These are phyloP conservation scores for Cyrtorhinus lividipennis DNA, from an alignment of 1,140 invertebrate genomes.

Conservation along the genomic window DNA sequence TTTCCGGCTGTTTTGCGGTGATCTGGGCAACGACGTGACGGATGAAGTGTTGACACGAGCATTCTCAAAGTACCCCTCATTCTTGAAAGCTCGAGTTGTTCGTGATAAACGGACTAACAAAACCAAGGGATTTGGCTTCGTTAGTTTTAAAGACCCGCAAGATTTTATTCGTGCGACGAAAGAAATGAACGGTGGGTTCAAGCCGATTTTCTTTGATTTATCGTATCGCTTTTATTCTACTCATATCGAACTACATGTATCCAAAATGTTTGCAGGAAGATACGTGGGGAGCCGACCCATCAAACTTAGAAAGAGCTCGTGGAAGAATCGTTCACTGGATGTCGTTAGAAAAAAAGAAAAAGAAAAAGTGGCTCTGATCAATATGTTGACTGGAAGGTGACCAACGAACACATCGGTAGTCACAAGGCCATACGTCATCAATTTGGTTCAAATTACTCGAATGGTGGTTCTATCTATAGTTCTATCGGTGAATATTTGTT, in stretches of 20 bases:
- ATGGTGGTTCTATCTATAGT: too few species aligned
- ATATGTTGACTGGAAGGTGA: conserved; percentile 41
- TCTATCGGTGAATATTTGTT: too few species aligned
- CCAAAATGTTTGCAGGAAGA: conserved; percentile 60
- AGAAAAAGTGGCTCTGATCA: conserved; percentile 65
- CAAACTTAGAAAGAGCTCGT: conserved; percentile 90
- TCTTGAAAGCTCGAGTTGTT: conserved; percentile 87
- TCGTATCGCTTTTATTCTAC: background rate
- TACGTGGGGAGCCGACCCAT: conserved; percentile 98
- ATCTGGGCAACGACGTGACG: conserved; percentile 97
- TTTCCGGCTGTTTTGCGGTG: conserved; percentile 96
- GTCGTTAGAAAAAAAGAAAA: conserved; percentile 90
- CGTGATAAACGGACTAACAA: conserved; percentile 95
- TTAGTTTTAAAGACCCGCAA: conserved; percentile 93
- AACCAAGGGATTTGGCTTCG: conserved; percentile 97
- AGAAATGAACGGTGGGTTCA: conserved; percentile 75
- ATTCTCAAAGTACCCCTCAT: conserved; percentile 91
- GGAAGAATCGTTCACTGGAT: conserved; percentile 88
- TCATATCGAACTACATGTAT: conserved; percentile 21
- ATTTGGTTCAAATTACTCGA: too few species aligned
- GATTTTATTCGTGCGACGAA: conserved; percentile 98
- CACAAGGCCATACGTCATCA: too few species aligned
- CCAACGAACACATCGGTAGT: too few species aligned
- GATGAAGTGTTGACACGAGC: conserved; percentile 88
- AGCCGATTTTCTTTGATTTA: background rate